Base-by-base conservation (phyloP, 1,140 invertebrate species). In the Acromyrmex heyeri region DNA sequence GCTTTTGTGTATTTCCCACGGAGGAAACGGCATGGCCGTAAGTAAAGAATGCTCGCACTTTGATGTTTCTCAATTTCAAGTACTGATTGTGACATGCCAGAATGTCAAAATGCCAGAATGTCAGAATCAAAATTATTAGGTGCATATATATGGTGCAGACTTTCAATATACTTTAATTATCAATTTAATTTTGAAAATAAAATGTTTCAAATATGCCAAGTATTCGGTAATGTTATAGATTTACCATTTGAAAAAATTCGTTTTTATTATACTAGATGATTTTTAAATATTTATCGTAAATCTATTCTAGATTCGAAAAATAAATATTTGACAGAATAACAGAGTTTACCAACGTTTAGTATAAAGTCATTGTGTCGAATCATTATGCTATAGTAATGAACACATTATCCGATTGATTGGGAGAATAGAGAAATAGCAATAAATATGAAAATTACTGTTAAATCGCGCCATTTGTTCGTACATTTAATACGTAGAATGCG, bases 1-100 rank as follows among this genome's bases (percentile, higher is more conserved):
- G 57, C 76, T 86, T 75, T 72, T 62, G 53, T 85, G 44, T 86
- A 86, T 65, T 91, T 90, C 81, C 83, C 62, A 87, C 78, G 83
- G 85, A 59, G 69, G 55, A 79, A 44, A 34, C 73, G 69, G 12
- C 16, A 59, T 38, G 64, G 34, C 53, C 44, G 72, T 70, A 62
- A 44, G 48, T 34, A 48, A 65, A 30, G 24, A 83, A 62, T 62
- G 24, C 24, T 72, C 50, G 64, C 12, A 12, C 65, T 59, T 59
- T 82, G 38, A 73, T 16, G 14, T 24, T 57, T 44, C 65, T 44
- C 3, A 34, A 18, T 44, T 18, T 53, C 2, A n/a, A 16, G 5
- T 38, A 14, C 55, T 34, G 14, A 34, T 50, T 16, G 14, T 50
- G 14, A 57, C 4, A 21, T n/a, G 18, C 21, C 21, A 21, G 21